A percentile compares a stretch with the other conserved stretches of the same genome.
These are phyloP conservation scores for Engystomops pustulosus DNA, from an alignment of 2,113 vertebrate species.

Conservation along the genomic window DNA sequence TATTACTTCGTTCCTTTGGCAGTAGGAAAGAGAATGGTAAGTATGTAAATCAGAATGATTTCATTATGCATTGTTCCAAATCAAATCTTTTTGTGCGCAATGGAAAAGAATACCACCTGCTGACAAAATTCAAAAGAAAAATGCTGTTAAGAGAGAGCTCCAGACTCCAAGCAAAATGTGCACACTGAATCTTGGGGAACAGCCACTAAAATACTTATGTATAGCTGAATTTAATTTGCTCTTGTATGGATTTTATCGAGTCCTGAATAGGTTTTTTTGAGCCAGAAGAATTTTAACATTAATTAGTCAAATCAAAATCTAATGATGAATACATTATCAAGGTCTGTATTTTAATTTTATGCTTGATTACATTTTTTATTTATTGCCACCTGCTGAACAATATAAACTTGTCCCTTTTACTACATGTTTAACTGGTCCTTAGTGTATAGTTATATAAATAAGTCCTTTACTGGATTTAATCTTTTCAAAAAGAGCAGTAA, in stretches of 20 bases:
- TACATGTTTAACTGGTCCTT: conserved; percentile 11
- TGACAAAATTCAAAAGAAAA: conserved; percentile 53
- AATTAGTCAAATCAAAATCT: conserved; percentile 48
- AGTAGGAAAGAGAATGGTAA: conserved; percentile 20
- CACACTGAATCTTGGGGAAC: conserved; percentile 22
- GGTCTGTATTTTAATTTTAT: conserved; percentile 54
- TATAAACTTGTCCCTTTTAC: conserved; percentile 28
- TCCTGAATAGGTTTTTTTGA: conserved; percentile 38
- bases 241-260: conserved; percentile 45
- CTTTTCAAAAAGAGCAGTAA: not conserved
- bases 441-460: conserved; percentile 24
- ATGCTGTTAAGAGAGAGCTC: conserved; percentile 11
- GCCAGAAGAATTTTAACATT: conserved; percentile 56
- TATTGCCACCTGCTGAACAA: conserved; percentile 47
- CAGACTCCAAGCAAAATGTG: conserved; percentile 45
- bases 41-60: conserved; percentile 53
- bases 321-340: conserved; percentile 56
- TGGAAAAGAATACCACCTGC: conserved; percentile 54
- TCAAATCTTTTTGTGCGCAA: conserved; percentile 52
- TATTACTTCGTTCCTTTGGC: not conserved
- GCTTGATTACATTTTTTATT: conserved; percentile 57
- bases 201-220: conserved; percentile 41
- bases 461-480: conserved; percentile 1
- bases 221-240: conserved; percentile 49
- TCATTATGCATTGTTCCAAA: conserved; percentile 55